Percentiles rank a stretch among this genome's conserved stretches.
Evolutionary conservation across 1,140 invertebrate species (phyloP).

Genomic region (Nephila pilipes): DNA sequence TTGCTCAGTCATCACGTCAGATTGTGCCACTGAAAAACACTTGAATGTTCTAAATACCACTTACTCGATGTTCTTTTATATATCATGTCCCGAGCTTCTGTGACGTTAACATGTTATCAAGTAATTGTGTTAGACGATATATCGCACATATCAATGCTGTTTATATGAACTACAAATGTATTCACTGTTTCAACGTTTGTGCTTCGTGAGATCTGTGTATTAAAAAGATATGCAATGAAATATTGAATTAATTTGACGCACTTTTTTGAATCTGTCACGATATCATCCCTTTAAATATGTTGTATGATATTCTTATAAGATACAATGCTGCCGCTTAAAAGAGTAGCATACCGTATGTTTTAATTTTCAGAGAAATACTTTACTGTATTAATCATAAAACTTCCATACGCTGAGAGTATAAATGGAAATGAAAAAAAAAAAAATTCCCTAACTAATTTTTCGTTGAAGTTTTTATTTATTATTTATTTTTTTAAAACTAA

Average conservation of each 20-base stretch:
- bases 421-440: no score
- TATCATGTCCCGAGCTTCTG: constrained; percentile 19
- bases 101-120: background rate
- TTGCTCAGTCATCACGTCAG: background rate
- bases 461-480: no score
- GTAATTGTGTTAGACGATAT: background rate
- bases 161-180: background rate
- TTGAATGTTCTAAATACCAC: background rate
- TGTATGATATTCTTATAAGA: background rate
- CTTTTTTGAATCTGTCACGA: background rate
- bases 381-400: no score
- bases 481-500: no score
- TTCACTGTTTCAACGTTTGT: background rate
- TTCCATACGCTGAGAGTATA: no score
- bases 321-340: background rate
- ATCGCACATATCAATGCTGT: constrained; percentile 21
- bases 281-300: background rate
- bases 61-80: background rate
- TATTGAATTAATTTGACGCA: background rate
- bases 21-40: background rate
- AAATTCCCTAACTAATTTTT: no score
- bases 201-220: background rate
- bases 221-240: background rate
- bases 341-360: no score
- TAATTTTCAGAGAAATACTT: no score